Conservation (phyloP, 2,113 vertebrate genomes). For the Seriola dumerili region DNA sequence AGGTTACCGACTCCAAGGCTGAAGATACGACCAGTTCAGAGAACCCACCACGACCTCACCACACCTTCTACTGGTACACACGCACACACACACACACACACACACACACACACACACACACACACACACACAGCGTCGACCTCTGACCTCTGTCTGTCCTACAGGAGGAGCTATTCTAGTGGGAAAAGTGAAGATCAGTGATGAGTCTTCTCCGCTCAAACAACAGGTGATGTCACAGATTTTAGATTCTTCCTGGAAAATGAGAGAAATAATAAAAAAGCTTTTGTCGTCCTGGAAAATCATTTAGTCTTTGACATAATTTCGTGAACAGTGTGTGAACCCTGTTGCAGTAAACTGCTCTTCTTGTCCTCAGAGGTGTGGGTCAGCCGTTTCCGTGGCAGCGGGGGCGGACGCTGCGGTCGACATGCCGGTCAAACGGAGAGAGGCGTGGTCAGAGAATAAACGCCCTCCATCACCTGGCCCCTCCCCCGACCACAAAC, state of each 20-base stretch:
- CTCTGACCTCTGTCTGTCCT: slow-evolving; percentile 22
- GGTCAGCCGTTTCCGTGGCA: slow-evolving; percentile 13
- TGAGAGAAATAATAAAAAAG: no score
- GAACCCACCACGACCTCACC: slow-evolving; percentile 75
- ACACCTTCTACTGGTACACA: slow-evolving; percentile 70
- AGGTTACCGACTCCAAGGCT: slow-evolving; percentile 66
- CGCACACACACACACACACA: slow-evolving; percentile 1
- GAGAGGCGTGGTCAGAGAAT: slow-evolving; percentile 49
- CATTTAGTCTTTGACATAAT: no score
- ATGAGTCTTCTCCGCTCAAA: slow-evolving; percentile 14
- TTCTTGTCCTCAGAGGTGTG: slow-evolving; percentile 33
- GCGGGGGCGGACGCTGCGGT: not conserved
- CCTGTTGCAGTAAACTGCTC: no score
- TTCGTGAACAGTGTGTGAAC: no score
- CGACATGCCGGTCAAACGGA: not conserved
- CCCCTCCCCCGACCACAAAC: slow-evolving; percentile 19
- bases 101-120: slow-evolving; percentile 20
- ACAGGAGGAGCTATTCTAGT: slow-evolving; percentile 71
- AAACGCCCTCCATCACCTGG: not conserved
- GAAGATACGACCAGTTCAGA: slow-evolving; percentile 65
- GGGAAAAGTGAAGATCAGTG: slow-evolving; percentile 40
- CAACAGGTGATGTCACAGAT: slow-evolving; percentile 1
- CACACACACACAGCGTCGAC: slow-evolving; percentile 1
- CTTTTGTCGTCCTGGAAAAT: no score
- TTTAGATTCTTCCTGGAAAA: not conserved